Percentiles rank a stretch among this genome's conserved stretches.
Evolutionary conservation across 2,888 invertebrate genomes (phyloP).

Genomic region (Pristionchus entomophagus): DNA sequence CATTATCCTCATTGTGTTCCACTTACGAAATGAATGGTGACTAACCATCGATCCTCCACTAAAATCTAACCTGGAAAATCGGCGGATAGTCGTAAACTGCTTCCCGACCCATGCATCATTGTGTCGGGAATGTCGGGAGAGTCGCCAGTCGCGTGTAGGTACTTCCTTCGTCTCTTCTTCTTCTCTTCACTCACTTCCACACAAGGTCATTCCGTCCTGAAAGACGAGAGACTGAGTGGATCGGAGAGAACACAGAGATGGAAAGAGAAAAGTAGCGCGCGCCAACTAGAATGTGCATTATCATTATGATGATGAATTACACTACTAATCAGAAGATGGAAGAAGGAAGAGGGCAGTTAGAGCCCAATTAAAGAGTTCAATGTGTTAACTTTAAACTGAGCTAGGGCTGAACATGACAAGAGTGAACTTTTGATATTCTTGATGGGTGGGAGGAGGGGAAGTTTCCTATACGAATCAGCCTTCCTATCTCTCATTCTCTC

Average conservation of each 20-base stretch:
- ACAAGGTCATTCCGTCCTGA: slow-evolving; percentile 42
- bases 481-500: neutral
- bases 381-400: slow-evolving; percentile 21
- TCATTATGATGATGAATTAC: slow-evolving; percentile 38
- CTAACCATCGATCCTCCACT: neutral
- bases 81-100: slow-evolving; percentile 16
- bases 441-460: neutral
- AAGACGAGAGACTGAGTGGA: slow-evolving; percentile 17
- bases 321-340: neutral
- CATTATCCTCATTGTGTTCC: neutral
- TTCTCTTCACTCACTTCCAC: slow-evolving; percentile 14
- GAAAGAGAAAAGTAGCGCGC: neutral
- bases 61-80: slow-evolving; percentile 15
- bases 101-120: neutral
- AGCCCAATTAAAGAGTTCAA: slow-evolving; percentile 7
- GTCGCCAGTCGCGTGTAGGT: neutral
- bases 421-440: slow-evolving; percentile 14
- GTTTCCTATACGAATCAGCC: slow-evolving; percentile 22
- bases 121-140: neutral
- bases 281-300: neutral
- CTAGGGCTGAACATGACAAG: neutral
- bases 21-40: slow-evolving; percentile 13
- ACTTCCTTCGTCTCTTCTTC: slow-evolving; percentile 11
- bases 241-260: slow-evolving; percentile 13
- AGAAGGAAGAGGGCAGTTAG: slow-evolving; percentile 8